Evolutionary conservation across 2,113 vertebrate genomes (phyloP).

Genomic region (Callospermophilus lateralis): DNA sequence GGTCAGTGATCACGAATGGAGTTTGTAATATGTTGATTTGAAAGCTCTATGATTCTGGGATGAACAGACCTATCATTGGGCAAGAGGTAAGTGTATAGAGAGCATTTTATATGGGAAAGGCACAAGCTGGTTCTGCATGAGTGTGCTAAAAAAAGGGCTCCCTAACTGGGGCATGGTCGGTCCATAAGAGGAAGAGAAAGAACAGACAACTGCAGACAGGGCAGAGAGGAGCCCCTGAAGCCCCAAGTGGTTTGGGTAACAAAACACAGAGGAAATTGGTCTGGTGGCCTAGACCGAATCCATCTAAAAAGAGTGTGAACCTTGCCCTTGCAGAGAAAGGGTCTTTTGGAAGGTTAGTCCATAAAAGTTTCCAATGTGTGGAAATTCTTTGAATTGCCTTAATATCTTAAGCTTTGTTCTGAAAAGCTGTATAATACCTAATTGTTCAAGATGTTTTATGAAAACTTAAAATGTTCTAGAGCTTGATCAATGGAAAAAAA

Average conservation of each 20-base stretch:
- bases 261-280: not conserved
- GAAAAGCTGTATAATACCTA: not conserved
- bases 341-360: too few species aligned
- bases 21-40: not conserved
- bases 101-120: not conserved
- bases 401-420: not conserved
- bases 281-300: not conserved
- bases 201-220: not conserved
- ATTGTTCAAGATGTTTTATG: not conserved
- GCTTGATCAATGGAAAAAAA: not conserved
- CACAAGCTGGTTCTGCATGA: not conserved
- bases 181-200: not conserved
- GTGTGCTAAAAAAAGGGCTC: not conserved
- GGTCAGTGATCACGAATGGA: too few species aligned
- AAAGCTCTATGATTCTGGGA: not conserved
- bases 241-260: not conserved
- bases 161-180: rapidly evolving
- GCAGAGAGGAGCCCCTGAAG: not conserved
- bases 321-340: not conserved
- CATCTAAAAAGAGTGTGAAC: too few species aligned
- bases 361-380: not conserved
- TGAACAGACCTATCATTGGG: not conserved
- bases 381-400: not conserved
- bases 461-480: not conserved
- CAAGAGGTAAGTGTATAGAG: not conserved